phyloP scores from a whole-genome alignment of 1,140 invertebrate genomes.

The Drosophila tsacasi region DNA sequence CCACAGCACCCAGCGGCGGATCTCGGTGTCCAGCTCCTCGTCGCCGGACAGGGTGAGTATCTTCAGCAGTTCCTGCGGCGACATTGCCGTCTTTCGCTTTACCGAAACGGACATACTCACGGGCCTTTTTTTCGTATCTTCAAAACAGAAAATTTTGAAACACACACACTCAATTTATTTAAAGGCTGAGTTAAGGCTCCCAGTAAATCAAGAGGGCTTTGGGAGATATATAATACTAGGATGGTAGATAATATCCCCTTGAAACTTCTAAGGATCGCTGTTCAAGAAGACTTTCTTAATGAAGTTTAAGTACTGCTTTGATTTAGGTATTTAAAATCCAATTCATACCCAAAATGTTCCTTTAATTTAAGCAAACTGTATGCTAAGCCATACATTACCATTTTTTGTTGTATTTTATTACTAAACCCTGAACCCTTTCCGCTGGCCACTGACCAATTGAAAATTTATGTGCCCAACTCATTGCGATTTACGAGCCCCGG shows the following conservation, averaged over 20 bases:
- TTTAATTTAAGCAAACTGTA: background rate
- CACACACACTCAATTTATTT: background rate
- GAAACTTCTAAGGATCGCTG: background rate
- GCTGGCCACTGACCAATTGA: slow-evolving; percentile 66
- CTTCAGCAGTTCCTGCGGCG: slow-evolving; percentile 47
- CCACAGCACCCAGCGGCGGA: slow-evolving; percentile 66
- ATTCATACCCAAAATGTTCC: background rate
- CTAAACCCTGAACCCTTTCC: background rate
- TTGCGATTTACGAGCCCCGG: slow-evolving; percentile 77
- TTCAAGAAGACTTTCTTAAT: too few relatives aligned
- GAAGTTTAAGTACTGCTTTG: too few relatives aligned
- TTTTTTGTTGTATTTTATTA: background rate
- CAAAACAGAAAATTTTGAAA: slow-evolving; percentile 12
- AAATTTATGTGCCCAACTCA: slow-evolving; percentile 75
- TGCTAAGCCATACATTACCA: background rate
- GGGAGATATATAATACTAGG: background rate
- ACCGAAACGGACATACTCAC: slow-evolving; percentile 5
- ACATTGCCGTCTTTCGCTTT: slow-evolving; percentile 1
- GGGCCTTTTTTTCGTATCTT: background rate
- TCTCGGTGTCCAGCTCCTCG: slow-evolving; percentile 52
- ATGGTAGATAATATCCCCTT: too few relatives aligned
- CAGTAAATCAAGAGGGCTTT: background rate
- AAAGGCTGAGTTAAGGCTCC: slow-evolving; percentile 2
- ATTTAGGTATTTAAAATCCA: background rate
- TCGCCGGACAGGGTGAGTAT: slow-evolving; percentile 46